These are phyloP conservation scores for Todiramphus chloris DNA, from an alignment of 2,113 vertebrate genomes.

Conservation along the genomic window DNA sequence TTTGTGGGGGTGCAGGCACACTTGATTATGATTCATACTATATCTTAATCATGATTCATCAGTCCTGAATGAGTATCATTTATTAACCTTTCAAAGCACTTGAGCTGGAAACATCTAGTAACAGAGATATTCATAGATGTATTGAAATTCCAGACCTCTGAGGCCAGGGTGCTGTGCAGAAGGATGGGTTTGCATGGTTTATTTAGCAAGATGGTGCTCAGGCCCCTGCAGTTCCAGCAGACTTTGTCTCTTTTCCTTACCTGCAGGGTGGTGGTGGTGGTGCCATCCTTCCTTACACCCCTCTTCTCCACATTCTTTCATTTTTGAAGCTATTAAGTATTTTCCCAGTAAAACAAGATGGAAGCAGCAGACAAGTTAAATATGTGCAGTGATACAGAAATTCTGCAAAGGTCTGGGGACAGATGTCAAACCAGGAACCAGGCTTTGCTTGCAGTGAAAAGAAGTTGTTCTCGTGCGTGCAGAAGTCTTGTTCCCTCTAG, in stretches of 20 bases:
- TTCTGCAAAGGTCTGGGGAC: background rate
- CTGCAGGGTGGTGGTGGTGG: background rate
- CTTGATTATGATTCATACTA: too few species aligned
- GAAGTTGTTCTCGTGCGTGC: fast-evolving
- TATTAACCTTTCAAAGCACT: background rate
- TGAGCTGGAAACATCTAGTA: background rate
- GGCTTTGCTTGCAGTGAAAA: background rate
- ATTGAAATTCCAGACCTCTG: background rate
- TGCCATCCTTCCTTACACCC: background rate
- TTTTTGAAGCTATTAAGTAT: background rate
- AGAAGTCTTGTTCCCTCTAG: background rate
- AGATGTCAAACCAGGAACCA: background rate
- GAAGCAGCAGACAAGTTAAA: background rate
- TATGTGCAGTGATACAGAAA: background rate
- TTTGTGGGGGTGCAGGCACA: too few species aligned
- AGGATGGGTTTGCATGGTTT: fast-evolving
- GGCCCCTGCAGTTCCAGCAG: fast-evolving
- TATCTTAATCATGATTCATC: background rate
- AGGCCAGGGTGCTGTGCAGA: background rate
- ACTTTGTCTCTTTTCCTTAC: background rate
- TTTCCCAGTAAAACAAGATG: background rate
- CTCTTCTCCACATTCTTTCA: background rate
- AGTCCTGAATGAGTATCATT: background rate
- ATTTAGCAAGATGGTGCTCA: background rate
- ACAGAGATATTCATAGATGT: background rate